Conservation (phyloP, 2,888 invertebrate species). For the Rhyacophila evoluta region DNA sequence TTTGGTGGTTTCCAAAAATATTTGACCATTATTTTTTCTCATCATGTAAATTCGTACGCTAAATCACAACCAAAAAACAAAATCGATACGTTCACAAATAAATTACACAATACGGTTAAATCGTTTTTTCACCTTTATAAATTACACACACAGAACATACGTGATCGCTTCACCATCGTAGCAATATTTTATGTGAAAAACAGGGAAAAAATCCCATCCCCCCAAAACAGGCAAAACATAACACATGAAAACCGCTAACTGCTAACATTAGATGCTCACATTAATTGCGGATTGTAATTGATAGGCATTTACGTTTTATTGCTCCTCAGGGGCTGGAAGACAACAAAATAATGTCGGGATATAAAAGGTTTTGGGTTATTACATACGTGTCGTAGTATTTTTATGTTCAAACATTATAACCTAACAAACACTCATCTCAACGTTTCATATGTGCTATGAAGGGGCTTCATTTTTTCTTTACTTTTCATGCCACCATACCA, state of each 20-base stretch:
- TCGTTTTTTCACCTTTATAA: conserved; percentile 23
- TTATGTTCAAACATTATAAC: conserved; percentile 21
- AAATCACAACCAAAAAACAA: background rate
- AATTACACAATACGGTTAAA: background rate
- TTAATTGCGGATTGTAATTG: conserved; percentile 54
- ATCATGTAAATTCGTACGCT: background rate
- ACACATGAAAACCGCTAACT: conserved; percentile 52
- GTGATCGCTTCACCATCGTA: conserved; percentile 3
- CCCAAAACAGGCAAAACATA: background rate
- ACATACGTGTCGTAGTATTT: conserved; percentile 45
- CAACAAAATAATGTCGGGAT: conserved; percentile 36
- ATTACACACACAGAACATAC: conserved; percentile 1
- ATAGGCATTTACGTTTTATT: conserved; percentile 53
- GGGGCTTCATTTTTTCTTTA: background rate
- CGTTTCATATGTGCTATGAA: background rate
- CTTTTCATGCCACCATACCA: background rate
- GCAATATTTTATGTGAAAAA: conserved; percentile 13
- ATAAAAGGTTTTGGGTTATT: conserved; percentile 46
- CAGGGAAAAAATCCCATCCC: background rate
- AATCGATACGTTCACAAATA: background rate
- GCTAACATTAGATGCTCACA: conserved; percentile 50
- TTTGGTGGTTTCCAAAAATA: background rate
- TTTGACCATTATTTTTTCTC: too few relatives aligned
- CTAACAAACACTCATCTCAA: background rate
- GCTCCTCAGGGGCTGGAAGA: conserved; percentile 44